These are phyloP conservation scores for Gobio occitaniae DNA, from an alignment of 2,797 vertebrate genomes.

Conservation along the genomic window DNA sequence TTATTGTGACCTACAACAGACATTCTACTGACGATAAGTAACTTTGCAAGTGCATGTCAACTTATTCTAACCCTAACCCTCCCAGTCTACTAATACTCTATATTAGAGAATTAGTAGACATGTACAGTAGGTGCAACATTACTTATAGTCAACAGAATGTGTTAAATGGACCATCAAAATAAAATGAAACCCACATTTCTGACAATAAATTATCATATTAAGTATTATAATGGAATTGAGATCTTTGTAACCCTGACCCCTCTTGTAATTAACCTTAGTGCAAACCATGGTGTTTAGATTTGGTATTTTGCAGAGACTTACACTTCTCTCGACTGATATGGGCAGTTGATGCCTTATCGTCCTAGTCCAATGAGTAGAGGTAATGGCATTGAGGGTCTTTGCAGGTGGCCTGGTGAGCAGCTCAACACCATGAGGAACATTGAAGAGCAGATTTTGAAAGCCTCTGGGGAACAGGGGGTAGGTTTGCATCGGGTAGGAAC, in stretches of 20 bases:
- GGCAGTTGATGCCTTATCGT: neutral
- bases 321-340: neutral
- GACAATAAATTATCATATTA: neutral
- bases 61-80: no score
- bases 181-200: no score
- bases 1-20: no score
- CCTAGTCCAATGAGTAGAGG: neutral
- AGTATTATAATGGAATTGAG: neutral
- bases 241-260: neutral
- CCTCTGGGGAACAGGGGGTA: slow-evolving; percentile 51
- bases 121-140: no score
- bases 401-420: slow-evolving; percentile 55
- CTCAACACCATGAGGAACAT: slow-evolving; percentile 17
- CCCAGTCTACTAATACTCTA: no score
- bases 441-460: slow-evolving; percentile 45
- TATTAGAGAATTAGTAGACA: no score
- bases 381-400: slow-evolving; percentile 37
- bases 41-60: no score
- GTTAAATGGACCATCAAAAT: no score
- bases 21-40: no score
- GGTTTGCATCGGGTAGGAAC: slow-evolving; percentile 15
- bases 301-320: neutral
- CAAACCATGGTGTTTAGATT: neutral
- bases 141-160: no score
- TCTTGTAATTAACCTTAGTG: neutral